These are phyloP conservation scores for Halichoerus grypus DNA, from an alignment of 2,113 vertebrate genomes.

Conservation along the genomic window DNA sequence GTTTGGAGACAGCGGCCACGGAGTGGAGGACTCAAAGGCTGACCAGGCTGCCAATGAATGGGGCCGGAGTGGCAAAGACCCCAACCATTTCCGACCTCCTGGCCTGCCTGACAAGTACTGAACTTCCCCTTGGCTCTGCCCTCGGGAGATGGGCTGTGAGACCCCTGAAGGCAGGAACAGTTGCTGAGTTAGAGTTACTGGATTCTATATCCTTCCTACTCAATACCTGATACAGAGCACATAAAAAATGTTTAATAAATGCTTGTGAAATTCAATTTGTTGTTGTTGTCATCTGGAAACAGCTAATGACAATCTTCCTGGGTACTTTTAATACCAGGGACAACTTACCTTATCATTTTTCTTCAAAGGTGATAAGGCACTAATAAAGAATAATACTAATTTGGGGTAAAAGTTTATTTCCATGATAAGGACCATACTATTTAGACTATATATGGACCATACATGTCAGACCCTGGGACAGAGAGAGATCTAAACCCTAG, in stretches of 20 bases:
- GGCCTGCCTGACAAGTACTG: neutral
- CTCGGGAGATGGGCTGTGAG: too few relatives aligned
- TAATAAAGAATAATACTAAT: neutral
- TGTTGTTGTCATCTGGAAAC: neutral
- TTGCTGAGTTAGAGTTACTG: neutral
- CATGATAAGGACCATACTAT: neutral
- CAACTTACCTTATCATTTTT: neutral
- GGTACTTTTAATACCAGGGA: neutral
- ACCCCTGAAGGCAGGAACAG: too few relatives aligned
- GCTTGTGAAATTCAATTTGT: slow-evolving; percentile 20
- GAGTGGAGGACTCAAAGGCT: fast-evolving
- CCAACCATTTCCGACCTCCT: neutral
- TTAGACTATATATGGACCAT: neutral
- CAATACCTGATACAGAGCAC: neutral
- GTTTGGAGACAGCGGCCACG: neutral
- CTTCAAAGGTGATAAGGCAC: neutral
- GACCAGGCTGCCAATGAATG: neutral
- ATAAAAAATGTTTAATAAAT: slow-evolving; percentile 18
- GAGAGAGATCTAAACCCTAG: neutral
- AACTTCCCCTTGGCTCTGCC: too few relatives aligned
- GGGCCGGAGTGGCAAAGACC: slow-evolving; percentile 33
- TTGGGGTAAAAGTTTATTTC: neutral
- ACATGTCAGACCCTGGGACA: neutral
- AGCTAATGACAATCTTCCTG: neutral
- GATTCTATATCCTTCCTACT: neutral